Base-by-base conservation (phyloP, 2,888 invertebrate genomes). In the Horisme vitalbata region DNA sequence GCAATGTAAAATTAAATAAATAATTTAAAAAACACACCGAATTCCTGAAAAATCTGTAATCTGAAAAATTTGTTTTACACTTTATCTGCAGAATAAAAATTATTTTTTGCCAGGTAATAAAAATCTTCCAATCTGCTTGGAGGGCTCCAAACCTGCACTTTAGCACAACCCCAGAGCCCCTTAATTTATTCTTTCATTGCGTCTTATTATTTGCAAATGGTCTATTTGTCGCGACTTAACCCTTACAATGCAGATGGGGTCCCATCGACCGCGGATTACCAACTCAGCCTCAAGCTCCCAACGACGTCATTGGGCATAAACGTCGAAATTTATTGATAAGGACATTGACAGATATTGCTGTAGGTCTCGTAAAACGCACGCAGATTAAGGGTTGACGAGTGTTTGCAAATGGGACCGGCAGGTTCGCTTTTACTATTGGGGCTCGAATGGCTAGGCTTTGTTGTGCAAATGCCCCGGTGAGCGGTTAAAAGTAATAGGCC, bases 151-250 rank as follows among this genome's bases (percentile, higher is more conserved):
- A 4, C 44, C 45, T 58, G 58, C 53, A 52, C 41, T 55, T 55
- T 55, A 58, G 50, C 52, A 51, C 35, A 26, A 14, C 63, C 60
- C 52, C 54, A 41, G 55, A 45, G 68, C 55, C 67, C 80, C 77
- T 82, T 88, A 89, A 89, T 88, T 87, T 87, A 89, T 87, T 87
- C 86, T 87, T 88, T 85, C 86, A 86, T 79, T 83, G 87, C 86
- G 83, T 85, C 87, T 89, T 89, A 88, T 88, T 89, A 85, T 88
- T 88, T 88, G 87, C 87, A 88, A 88, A 88, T 85, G 88, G 86
- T 81, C 84, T 86, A 87, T 87, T 87, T 89, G 87, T 87, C 83
- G 85, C 82, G 84, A 83, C 83, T 86, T 86, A 88, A 88, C 88
- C 87, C 88, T 87, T 87, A 76, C 86, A 75, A 67, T 67, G 74